phyloP scores from a whole-genome alignment of 2,888 invertebrate species.

The Sinohyriopsis cumingii region DNA sequence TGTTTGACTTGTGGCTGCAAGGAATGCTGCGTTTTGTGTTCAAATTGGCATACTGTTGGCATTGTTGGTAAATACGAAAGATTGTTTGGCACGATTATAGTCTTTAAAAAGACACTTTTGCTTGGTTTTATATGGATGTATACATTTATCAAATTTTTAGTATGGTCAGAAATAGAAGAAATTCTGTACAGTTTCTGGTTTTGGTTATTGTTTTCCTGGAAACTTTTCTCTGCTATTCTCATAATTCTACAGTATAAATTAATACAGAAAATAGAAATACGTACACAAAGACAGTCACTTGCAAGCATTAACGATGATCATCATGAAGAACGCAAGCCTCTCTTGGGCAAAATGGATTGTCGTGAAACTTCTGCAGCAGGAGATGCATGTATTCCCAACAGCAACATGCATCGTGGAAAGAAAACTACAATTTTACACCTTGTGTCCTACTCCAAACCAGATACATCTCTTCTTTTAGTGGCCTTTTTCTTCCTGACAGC shows the following conservation, averaged over 20 bases:
- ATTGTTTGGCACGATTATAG: slow-evolving; percentile 32
- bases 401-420: too few relatives aligned
- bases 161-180: slow-evolving; percentile 37
- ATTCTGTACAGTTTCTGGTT: slow-evolving; percentile 43
- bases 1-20: slow-evolving; percentile 54
- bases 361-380: too few relatives aligned
- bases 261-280: slow-evolving; percentile 27
- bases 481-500: slow-evolving; percentile 47
- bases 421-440: slow-evolving; percentile 39
- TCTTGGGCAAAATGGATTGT: too few relatives aligned
- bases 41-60: slow-evolving; percentile 40
- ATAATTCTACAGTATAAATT: slow-evolving; percentile 37
- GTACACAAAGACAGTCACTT: not conserved
- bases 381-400: too few relatives aligned
- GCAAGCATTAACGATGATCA: not conserved
- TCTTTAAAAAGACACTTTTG: slow-evolving; percentile 14
- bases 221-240: slow-evolving; percentile 30
- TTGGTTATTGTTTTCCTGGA: slow-evolving; percentile 50
- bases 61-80: slow-evolving; percentile 27
- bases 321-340: too few relatives aligned
- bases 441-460: slow-evolving; percentile 50
- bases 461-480: slow-evolving; percentile 37
- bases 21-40: slow-evolving; percentile 38
- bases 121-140: slow-evolving; percentile 36
- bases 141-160: slow-evolving; percentile 48